These are phyloP conservation scores for Opisthocomus hoazin DNA, from an alignment of 2,113 vertebrate species.

Conservation along the genomic window DNA sequence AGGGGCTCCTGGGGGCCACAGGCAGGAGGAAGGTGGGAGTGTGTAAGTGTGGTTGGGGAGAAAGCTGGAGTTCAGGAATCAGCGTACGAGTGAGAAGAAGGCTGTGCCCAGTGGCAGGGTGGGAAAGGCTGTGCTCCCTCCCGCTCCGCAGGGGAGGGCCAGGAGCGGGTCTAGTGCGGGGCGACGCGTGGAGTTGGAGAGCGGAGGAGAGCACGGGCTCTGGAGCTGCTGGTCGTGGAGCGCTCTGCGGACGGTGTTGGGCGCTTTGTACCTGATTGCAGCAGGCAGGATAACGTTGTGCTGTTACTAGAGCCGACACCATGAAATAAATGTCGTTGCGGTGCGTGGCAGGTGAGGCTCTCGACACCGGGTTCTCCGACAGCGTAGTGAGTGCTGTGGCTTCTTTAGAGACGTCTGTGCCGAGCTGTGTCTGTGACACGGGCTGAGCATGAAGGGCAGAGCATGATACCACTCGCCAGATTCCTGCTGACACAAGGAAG, in stretches of 20 bases:
- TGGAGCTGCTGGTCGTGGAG: accelerated
- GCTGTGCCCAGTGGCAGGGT: not conserved
- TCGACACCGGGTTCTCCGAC: not conserved
- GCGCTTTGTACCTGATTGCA: no score
- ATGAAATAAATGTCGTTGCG: not conserved
- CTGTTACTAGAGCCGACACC: not conserved
- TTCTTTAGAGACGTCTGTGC: not conserved
- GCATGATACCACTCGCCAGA: not conserved
- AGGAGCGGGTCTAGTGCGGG: not conserved
- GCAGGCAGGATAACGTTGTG: not conserved
- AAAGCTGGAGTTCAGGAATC: not conserved
- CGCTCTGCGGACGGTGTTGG: no score
- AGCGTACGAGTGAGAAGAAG: not conserved
- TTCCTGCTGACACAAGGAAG: not conserved
- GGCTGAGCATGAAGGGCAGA: not conserved
- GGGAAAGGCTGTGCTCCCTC: not conserved
- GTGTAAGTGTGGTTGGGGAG: not conserved
- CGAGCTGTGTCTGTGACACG: not conserved
- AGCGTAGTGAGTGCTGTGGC: not conserved
- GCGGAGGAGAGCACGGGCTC: not conserved
- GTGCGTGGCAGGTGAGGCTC: not conserved
- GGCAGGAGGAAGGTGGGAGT: not conserved
- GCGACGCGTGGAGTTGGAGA: not conserved
- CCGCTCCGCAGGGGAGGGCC: not conserved
- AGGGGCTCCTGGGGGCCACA: accelerated